Evolutionary conservation across 2,113 vertebrate species (phyloP).

Genomic region (Carettochelys insculpta): DNA sequence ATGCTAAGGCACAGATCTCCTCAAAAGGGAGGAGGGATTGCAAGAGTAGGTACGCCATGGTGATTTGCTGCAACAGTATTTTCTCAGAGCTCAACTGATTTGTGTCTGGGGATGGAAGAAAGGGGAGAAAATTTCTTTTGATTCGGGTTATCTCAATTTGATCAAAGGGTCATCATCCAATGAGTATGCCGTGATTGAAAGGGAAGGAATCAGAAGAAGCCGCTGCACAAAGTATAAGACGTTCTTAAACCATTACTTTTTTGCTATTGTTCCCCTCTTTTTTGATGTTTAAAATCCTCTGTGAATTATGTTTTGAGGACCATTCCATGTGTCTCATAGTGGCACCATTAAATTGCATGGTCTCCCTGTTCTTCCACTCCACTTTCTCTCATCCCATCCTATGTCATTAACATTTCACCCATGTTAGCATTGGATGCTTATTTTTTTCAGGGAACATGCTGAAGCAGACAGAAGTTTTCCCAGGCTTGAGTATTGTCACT

Average conservation of each 20-base stretch:
- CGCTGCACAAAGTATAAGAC: background rate
- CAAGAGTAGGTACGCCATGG: conserved; percentile 13
- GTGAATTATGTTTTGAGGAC: background rate
- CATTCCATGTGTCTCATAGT: background rate
- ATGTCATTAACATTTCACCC: background rate
- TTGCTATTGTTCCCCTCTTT: background rate
- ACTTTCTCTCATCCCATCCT: background rate
- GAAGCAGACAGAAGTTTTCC: background rate
- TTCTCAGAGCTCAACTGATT: conserved; percentile 17
- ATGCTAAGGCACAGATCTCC: conserved; percentile 67
- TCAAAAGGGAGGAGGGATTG: conserved; percentile 55
- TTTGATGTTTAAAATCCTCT: background rate
- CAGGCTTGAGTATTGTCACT: background rate
- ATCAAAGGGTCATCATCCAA: conserved; percentile 30
- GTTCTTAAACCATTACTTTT: background rate
- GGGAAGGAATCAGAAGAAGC: background rate
- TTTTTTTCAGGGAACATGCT: background rate
- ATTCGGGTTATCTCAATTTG: conserved; percentile 21
- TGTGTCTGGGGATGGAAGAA: background rate
- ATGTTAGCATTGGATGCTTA: background rate
- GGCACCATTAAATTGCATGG: background rate
- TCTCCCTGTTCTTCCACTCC: background rate
- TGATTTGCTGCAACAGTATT: conserved; percentile 40
- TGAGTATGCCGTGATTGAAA: conserved; percentile 1
- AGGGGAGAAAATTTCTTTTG: background rate